Evolutionary conservation across 2,797 vertebrate species (phyloP).

Genomic region (Premnoplex brunnescens): DNA sequence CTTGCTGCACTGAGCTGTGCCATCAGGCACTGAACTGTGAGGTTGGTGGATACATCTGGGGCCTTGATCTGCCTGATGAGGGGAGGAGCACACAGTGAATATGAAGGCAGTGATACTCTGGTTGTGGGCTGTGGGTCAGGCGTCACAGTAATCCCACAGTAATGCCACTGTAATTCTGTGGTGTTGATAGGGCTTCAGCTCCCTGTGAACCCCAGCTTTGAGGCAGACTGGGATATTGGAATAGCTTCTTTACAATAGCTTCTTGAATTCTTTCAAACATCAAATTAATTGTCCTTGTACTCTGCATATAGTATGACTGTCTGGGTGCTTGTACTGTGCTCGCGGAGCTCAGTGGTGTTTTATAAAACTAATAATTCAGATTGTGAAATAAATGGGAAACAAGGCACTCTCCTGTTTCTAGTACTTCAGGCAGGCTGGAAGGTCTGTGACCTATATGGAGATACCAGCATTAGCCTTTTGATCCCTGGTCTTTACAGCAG

Average conservation of each 20-base stretch:
- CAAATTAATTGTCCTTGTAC: no score
- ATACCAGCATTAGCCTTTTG: background rate
- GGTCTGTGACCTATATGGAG: background rate
- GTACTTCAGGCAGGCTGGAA: background rate
- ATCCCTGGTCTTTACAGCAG: background rate
- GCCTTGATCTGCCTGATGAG: background rate
- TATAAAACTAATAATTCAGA: background rate
- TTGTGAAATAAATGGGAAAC: background rate
- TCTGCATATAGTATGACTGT: background rate
- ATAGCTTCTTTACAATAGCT: background rate
- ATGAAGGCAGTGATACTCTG: background rate
- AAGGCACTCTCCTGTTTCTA: background rate
- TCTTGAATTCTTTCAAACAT: background rate
- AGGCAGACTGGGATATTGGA: background rate
- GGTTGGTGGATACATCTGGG: background rate
- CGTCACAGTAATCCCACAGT: no score
- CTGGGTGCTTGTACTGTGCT: background rate
- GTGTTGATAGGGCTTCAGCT: background rate
- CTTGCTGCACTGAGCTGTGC: background rate
- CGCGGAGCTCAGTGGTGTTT: background rate
- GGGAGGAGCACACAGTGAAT: background rate
- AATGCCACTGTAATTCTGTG: background rate
- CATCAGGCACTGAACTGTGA: background rate
- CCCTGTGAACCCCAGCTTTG: background rate
- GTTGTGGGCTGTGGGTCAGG: background rate